Percentiles rank a stretch among this genome's conserved stretches.
These are phyloP conservation scores for Pithecia hirsuta DNA, from an alignment of 2,797 vertebrate species.

Conservation along the genomic window DNA sequence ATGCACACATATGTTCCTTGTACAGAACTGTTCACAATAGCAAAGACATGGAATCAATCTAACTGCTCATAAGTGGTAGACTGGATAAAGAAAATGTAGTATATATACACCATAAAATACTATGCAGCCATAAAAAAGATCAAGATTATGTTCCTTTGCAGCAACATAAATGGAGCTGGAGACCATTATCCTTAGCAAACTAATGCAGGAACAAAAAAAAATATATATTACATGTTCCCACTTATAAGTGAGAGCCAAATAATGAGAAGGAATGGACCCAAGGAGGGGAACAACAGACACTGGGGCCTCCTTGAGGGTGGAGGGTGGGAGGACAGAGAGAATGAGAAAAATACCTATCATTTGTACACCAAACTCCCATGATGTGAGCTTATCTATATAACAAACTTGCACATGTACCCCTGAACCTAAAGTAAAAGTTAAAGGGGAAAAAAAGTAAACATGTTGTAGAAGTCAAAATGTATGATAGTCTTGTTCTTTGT, in stretches of 20 bases:
- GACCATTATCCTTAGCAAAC: not conserved
- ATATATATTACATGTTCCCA: not conserved
- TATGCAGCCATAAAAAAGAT: not conserved
- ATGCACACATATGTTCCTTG: not conserved
- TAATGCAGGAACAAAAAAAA: not conserved
- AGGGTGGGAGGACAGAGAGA: not conserved
- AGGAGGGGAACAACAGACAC: not conserved
- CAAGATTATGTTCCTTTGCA: not conserved
- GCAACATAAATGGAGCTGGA: not conserved
- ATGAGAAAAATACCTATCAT: not conserved
- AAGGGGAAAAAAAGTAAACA: not conserved
- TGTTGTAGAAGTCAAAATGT: not conserved
- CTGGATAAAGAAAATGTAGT: not conserved
- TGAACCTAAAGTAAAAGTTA: not conserved
- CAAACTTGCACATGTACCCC: not conserved
- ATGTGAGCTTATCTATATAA: not conserved
- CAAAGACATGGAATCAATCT: not conserved
- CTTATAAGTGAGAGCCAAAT: not conserved
- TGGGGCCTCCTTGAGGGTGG: not conserved
- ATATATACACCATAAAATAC: not conserved
- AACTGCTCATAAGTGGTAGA: not conserved
- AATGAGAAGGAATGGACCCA: not conserved
- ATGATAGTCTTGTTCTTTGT: not conserved
- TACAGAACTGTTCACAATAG: not conserved
- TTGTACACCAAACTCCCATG: not conserved